These are phyloP conservation scores for Diloba caeruleocephala DNA, from an alignment of 2,888 invertebrate species.

Conservation along the genomic window DNA sequence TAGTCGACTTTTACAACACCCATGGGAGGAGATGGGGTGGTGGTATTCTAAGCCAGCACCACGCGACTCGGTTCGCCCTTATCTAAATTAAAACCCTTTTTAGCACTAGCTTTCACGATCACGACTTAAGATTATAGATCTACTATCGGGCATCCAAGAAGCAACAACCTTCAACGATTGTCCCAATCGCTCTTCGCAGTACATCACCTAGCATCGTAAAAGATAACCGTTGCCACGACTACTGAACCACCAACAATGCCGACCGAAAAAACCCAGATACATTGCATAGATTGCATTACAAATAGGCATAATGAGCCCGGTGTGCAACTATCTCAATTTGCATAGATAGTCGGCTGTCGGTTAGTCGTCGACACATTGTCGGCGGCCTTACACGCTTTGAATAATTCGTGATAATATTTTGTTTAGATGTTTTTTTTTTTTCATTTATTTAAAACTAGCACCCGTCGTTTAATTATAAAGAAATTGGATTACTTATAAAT, in stretches of 20 bases:
- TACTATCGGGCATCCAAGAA: conserved; percentile 7
- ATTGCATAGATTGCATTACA: conserved; percentile 87
- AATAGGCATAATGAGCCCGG: conserved; percentile 79
- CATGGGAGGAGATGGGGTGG: too few species aligned
- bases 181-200: conserved; percentile 42
- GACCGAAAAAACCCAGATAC: conserved; percentile 82
- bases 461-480: too few species aligned
- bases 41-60: too few species aligned
- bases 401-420: conserved; percentile 21
- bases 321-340: conserved; percentile 76
- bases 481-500: too few species aligned
- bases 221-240: conserved; percentile 76
- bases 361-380: conserved; percentile 44
- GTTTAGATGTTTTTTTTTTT: conserved; percentile 2
- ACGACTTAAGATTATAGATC: conserved; percentile 11
- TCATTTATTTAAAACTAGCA: background rate
- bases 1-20: too few species aligned
- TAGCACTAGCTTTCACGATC: background rate
- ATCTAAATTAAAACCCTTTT: too few species aligned
- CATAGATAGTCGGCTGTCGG: conserved; percentile 76
- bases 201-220: conserved; percentile 60
- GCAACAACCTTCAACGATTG: conserved; percentile 26
- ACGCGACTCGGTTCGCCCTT: too few species aligned
- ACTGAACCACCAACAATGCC: conserved; percentile 75
- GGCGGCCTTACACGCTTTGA: conserved; percentile 29